Percentiles rank a stretch among this genome's conserved stretches.
phyloP scores from a whole-genome alignment of 2,888 invertebrate genomes.

The Campoplex nolae region DNA sequence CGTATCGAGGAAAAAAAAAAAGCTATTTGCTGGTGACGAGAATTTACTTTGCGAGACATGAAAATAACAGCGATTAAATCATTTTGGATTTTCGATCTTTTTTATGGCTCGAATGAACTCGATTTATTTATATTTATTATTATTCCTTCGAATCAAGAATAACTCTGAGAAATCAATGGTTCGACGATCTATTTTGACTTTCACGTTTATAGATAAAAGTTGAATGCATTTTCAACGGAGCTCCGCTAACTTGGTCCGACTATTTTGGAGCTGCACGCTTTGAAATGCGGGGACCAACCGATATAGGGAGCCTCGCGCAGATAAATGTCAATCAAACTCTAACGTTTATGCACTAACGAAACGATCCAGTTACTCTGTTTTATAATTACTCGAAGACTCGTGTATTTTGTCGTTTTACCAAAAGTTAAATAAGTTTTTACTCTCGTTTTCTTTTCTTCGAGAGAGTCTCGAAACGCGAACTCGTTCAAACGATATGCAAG shows the following conservation, averaged over 20 bases:
- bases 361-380: background rate
- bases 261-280: too few species aligned
- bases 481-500: slow-evolving; percentile 54
- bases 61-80: background rate
- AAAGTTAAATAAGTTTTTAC: background rate
- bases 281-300: too few species aligned
- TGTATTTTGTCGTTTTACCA: background rate
- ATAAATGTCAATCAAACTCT: background rate
- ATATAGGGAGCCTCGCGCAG: background rate
- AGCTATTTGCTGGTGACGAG: background rate
- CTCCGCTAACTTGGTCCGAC: too few species aligned
- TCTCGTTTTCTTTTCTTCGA: background rate
- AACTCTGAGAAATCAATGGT: background rate
- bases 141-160: background rate
- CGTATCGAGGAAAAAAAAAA: background rate
- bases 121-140: background rate
- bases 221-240: background rate
- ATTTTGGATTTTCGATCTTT: background rate
- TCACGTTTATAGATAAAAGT: background rate
- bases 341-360: background rate
- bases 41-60: background rate
- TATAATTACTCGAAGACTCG: background rate
- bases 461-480: background rate
- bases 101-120: background rate
- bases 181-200: background rate